Evolutionary conservation across 2,888 invertebrate species (phyloP).

Genomic region (Dasypolia templi): DNA sequence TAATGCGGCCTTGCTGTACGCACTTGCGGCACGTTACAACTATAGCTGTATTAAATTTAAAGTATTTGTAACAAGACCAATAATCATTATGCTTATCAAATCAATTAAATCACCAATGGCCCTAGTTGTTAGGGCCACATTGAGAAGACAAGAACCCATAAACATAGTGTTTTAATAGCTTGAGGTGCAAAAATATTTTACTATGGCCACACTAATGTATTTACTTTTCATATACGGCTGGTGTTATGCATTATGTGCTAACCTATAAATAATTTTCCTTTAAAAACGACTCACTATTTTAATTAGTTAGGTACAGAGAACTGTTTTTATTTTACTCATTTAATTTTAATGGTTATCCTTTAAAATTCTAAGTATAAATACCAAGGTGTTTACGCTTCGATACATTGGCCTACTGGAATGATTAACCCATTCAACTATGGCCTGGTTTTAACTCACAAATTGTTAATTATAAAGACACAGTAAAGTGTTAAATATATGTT

Average conservation of each 20-base stretch:
- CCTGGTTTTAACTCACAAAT: constrained; percentile 53
- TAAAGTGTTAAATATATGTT: constrained; percentile 33
- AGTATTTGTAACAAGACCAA: constrained; percentile 15
- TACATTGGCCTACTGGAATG: constrained; percentile 52
- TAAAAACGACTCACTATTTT: constrained; percentile 58
- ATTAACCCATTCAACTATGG: constrained; percentile 55
- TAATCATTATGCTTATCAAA: constrained; percentile 44
- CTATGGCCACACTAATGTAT: constrained; percentile 41
- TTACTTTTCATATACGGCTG: constrained; percentile 47
- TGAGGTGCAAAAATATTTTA: constrained; percentile 54
- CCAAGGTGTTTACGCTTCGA: constrained; percentile 43
- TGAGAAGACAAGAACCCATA: constrained; percentile 31
- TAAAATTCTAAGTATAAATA: constrained; percentile 55
- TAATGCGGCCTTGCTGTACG: no score
- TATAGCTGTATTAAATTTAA: background rate
- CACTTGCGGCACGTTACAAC: no score
- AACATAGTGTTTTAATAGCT: constrained; percentile 36
- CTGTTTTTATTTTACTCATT: constrained; percentile 49
- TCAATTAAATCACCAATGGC: constrained; percentile 48
- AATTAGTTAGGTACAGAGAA: constrained; percentile 65
- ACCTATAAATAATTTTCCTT: constrained; percentile 63
- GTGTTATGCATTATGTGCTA: constrained; percentile 43
- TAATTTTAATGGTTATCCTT: constrained; percentile 54
- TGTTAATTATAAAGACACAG: constrained; percentile 48
- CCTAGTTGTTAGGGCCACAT: constrained; percentile 26